Evolutionary conservation across 2,113 vertebrate species (phyloP), one percentile per base, ranked within the genome.

Genomic region (Nerophis lumbriciformis): DNA sequence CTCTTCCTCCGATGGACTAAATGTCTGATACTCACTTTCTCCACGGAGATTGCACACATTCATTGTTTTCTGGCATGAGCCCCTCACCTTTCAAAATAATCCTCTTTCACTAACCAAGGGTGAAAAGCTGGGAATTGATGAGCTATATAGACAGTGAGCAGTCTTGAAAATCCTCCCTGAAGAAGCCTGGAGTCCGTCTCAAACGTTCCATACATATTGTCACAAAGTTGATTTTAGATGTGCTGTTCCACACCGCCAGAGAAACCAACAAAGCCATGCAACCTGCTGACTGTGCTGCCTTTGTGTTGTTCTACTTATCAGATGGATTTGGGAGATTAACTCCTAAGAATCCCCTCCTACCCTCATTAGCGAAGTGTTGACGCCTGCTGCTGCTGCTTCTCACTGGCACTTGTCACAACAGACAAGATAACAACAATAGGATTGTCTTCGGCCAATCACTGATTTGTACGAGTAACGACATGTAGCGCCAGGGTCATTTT

Each of bases 261-360:
- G 21, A 36, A 53, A 48, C 50, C 70, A 81, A 83, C 76, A 81
- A 80, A 84, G 79, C 45, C 55, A 28, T 0, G 3, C 68, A 69
- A 76, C 61, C 70, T 42, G 47, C 59, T 14, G 7, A 72, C 61
- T 73, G 78, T 47, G 44, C 50, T 19, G 63, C 65, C 39, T 75
- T 62, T 62, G 76, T 74, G 76, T 83, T 76, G 83, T 82, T 82
- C 76, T 69, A 75, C 73, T 69, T 80, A 66, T 63, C 75, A 75
- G 77, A 79, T 88, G 84, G 87, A 88, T 84, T 84, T 81, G 67
- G 14, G 59, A 82, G 88, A 88, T 90, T 90, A 87, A 85, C 75
- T 69, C 65, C 51, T 21, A 65, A 72, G 82, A 87, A 88, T 87
- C 85, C 69, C 80, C 81, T 82, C 78, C 84, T 77, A 80, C 79